phyloP scores from a whole-genome alignment of 2,888 invertebrate genomes.

The Eurytoma californica region DNA sequence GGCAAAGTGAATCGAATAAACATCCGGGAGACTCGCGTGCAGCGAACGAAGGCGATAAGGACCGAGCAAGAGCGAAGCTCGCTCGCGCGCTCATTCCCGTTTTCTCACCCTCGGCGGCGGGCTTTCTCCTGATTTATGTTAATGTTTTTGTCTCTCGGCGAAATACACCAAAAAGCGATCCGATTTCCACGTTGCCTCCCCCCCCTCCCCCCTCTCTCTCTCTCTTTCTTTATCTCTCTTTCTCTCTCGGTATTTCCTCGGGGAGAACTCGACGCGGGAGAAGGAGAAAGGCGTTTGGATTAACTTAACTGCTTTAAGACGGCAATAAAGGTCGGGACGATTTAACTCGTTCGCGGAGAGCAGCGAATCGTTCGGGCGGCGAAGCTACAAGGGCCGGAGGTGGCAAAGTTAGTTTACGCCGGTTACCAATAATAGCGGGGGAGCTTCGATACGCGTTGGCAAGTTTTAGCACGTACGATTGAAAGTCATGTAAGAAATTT shows the following conservation, averaged over 20 bases:
- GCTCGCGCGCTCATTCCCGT: slow-evolving; percentile 60
- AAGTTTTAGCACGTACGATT: neutral
- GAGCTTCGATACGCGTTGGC: slow-evolving; percentile 1
- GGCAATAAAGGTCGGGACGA: slow-evolving; percentile 73
- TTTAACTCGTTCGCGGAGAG: slow-evolving; percentile 70
- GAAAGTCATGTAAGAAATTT: neutral
- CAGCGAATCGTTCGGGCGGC: slow-evolving; percentile 57
- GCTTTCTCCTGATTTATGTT: slow-evolving; percentile 73
- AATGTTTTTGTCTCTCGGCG: slow-evolving; percentile 74
- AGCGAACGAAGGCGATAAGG: slow-evolving; percentile 52
- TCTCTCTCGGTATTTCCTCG: slow-evolving; percentile 29
- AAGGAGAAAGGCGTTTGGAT: slow-evolving; percentile 67
- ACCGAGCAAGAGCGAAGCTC: slow-evolving; percentile 24
- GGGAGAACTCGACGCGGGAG: neutral
- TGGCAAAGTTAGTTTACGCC: slow-evolving; percentile 29
- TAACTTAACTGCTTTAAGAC: slow-evolving; percentile 74
- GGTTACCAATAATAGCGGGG: slow-evolving; percentile 14
- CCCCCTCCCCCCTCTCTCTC: slow-evolving; percentile 31
- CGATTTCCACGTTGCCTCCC: slow-evolving; percentile 48
- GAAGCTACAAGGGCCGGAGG: slow-evolving; percentile 15
- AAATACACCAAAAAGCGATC: slow-evolving; percentile 73
- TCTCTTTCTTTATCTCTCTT: slow-evolving; percentile 11
- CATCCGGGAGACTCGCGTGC: slow-evolving; percentile 62
- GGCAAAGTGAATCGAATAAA: slow-evolving; percentile 72
- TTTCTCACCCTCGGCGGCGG: slow-evolving; percentile 60